These are phyloP conservation scores for Bucorvus abyssinicus DNA, from an alignment of 2,797 vertebrate species.

Conservation along the genomic window DNA sequence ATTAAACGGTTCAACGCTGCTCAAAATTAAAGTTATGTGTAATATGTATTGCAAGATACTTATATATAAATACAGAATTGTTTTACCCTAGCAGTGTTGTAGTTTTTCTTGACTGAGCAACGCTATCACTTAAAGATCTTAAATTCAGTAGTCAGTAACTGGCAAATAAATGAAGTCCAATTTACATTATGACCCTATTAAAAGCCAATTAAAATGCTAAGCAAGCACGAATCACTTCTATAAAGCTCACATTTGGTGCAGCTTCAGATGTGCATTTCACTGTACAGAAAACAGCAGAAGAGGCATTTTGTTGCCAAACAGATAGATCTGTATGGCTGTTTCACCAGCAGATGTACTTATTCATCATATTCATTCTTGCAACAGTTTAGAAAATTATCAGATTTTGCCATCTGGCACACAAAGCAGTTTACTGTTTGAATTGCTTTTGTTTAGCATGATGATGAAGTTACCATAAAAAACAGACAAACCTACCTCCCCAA, in stretches of 20 bases:
- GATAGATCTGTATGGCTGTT: slow-evolving; percentile 31
- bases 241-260: not conserved
- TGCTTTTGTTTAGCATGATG: slow-evolving; percentile 47
- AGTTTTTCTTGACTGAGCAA: not conserved
- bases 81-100: not conserved
- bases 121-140: slow-evolving; percentile 9
- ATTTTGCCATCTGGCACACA: slow-evolving; percentile 60
- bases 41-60: not conserved
- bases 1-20: not conserved
- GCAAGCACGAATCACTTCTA: not conserved
- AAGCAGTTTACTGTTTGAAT: slow-evolving; percentile 46
- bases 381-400: slow-evolving; percentile 60
- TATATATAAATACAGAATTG: not conserved
- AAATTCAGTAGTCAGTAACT: slow-evolving; percentile 13
- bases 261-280: slow-evolving; percentile 45
- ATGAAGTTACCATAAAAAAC: slow-evolving; percentile 18
- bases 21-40: not conserved
- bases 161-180: slow-evolving; percentile 30
- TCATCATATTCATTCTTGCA: slow-evolving; percentile 46
- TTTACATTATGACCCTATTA: slow-evolving; percentile 6
- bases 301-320: slow-evolving; percentile 36
- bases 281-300: slow-evolving; percentile 26
- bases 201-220: slow-evolving; percentile 61
- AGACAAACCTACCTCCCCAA: slow-evolving; percentile 2
- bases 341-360: slow-evolving; percentile 63